A percentile compares a stretch with the other conserved stretches of the same genome.
These are phyloP conservation scores for Calliphora vicina DNA, from an alignment of 1,140 invertebrate genomes.

Conservation along the genomic window DNA sequence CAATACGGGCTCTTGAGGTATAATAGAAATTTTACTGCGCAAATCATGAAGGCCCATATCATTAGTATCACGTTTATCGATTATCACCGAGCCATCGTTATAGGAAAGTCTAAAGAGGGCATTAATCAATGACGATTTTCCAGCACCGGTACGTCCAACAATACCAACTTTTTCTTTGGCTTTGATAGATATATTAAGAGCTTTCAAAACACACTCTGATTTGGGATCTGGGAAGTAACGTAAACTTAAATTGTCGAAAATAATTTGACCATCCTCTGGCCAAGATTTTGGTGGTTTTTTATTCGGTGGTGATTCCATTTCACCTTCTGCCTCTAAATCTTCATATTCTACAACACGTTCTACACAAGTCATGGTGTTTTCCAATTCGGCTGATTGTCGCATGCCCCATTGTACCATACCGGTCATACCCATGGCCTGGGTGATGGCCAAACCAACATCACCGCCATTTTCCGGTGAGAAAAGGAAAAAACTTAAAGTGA, in stretches of 20 bases:
- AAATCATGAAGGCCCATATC: slow-evolving; percentile 73
- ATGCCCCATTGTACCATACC: slow-evolving; percentile 88
- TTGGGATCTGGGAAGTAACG: slow-evolving; percentile 73
- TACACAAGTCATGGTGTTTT: slow-evolving; percentile 84
- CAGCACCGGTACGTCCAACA: slow-evolving; percentile 89
- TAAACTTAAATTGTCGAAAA: slow-evolving; percentile 72
- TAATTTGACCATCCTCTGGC: slow-evolving; percentile 75
- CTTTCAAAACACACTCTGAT: slow-evolving; percentile 70
- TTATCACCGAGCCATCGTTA: slow-evolving; percentile 75
- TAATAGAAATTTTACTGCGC: slow-evolving; percentile 84
- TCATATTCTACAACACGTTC: slow-evolving; percentile 81
- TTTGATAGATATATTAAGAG: slow-evolving; percentile 69
- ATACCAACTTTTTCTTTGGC: slow-evolving; percentile 75
- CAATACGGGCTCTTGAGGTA: slow-evolving; percentile 89
- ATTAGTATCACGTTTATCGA: slow-evolving; percentile 74
- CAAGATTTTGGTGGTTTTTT: slow-evolving; percentile 75
- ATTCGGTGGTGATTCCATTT: slow-evolving; percentile 69
- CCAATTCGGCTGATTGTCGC: slow-evolving; percentile 81
- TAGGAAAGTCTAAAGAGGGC: slow-evolving; percentile 80
- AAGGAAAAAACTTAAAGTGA: slow-evolving; percentile 75
- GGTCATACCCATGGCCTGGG: slow-evolving; percentile 80
- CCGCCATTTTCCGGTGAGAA: slow-evolving; percentile 71
- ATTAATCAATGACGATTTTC: slow-evolving; percentile 89
- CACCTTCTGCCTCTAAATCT: slow-evolving; percentile 73
- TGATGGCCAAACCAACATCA: slow-evolving; percentile 81